These are phyloP conservation scores for Thryonomys swinderianus DNA, from an alignment of 2,113 vertebrate species.

Conservation along the genomic window DNA sequence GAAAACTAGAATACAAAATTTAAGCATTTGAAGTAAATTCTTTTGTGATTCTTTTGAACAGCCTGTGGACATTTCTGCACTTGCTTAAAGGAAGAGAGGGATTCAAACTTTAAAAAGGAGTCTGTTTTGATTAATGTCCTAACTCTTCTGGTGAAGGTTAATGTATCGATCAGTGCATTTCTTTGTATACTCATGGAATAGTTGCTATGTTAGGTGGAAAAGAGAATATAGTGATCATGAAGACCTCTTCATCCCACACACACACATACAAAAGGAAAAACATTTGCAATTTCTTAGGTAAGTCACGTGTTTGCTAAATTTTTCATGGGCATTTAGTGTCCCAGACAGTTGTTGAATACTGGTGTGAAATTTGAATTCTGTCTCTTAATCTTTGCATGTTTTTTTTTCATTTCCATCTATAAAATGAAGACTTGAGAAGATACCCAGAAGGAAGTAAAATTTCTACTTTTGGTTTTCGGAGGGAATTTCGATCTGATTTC, in stretches of 20 bases:
- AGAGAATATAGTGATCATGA: not conserved
- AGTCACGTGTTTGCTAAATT: not conserved
- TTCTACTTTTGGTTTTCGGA: not conserved
- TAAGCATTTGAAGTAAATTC: conserved; percentile 15
- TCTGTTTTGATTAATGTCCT: conserved; percentile 16
- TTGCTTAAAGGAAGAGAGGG: not conserved
- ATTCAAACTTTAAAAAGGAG: conserved; percentile 21
- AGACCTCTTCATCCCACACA: not conserved
- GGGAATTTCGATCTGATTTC: not conserved
- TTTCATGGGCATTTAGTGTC: not conserved
- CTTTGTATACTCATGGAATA: not conserved
- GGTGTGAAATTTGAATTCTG: not conserved
- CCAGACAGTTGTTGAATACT: not conserved
- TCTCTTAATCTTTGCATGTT: not conserved
- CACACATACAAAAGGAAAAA: not conserved
- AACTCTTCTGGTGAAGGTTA: not conserved
- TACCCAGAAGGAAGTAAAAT: not conserved
- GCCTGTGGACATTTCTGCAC: not conserved
- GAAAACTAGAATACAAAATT: conserved; percentile 19
- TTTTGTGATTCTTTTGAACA: not conserved
- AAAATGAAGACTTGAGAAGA: conserved; percentile 37
- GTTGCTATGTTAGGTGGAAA: conserved; percentile 1
- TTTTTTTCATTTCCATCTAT: not conserved
- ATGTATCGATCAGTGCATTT: conserved; percentile 20
- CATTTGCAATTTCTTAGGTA: not conserved